Evolutionary conservation across 1,140 invertebrate species (phyloP).

Genomic region (Drosophila bifasciata): DNA sequence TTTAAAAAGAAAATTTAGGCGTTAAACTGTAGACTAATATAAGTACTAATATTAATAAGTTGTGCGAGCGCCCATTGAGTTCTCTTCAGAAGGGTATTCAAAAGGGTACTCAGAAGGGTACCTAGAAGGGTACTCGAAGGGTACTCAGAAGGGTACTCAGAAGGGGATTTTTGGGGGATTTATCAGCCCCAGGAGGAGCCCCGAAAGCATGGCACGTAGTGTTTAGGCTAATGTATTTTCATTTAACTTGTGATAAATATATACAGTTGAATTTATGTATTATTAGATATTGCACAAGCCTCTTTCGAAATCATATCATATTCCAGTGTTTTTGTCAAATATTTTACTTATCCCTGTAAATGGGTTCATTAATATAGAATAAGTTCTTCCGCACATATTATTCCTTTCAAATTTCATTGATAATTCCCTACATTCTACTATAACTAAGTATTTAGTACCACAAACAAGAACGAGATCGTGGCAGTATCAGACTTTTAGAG

Average conservation of each 20-base stretch:
- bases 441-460: too few relatives aligned
- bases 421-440: too few relatives aligned
- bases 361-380: constrained; percentile 12
- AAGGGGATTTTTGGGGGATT: constrained; percentile 16
- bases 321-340: background rate
- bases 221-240: constrained; percentile 27
- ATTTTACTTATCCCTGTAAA: background rate
- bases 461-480: too few relatives aligned
- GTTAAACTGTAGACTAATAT: constrained; percentile 21
- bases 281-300: constrained; percentile 30
- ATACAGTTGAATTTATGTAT: constrained; percentile 49
- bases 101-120: background rate
- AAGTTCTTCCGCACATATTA: too few relatives aligned
- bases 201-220: constrained; percentile 16
- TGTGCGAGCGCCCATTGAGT: constrained; percentile 24
- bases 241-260: constrained; percentile 56
- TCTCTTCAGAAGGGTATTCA: constrained; percentile 1
- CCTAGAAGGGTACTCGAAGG: background rate
- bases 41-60: constrained; percentile 28
- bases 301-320: background rate
- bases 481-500: background rate
- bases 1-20: constrained; percentile 36
- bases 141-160: background rate
- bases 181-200: constrained; percentile 5
- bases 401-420: too few relatives aligned